A percentile compares a stretch with the other conserved stretches of the same genome.
Evolutionary conservation across 1,140 invertebrate genomes (phyloP).

Genomic region (Panagrolaimus sp.): DNA sequence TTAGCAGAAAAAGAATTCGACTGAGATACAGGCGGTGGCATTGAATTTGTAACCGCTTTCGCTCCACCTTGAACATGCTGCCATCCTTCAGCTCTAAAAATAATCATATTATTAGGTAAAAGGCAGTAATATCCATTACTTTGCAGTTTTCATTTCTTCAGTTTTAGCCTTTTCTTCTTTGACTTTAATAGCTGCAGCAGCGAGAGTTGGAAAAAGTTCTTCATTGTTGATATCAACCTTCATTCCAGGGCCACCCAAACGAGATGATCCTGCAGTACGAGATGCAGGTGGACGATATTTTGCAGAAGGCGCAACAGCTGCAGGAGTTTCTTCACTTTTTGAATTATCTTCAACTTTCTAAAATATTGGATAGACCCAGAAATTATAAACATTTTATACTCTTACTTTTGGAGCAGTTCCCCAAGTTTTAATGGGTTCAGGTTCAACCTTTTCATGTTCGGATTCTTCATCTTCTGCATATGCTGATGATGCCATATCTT

Average conservation of each 20-base stretch:
- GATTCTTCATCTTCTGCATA: neutral
- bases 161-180: constrained; percentile 8
- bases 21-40: neutral
- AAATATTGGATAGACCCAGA: neutral
- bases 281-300: neutral
- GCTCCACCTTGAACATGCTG: neutral
- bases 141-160: neutral
- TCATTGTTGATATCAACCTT: constrained; percentile 3
- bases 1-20: no score
- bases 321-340: neutral
- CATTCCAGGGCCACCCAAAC: neutral
- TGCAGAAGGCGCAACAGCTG: neutral
- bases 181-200: neutral
- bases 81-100: neutral
- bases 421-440: neutral
- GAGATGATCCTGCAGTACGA: neutral
- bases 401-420: neutral
- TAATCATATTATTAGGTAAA: no score
- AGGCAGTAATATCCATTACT: neutral
- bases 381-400: neutral
- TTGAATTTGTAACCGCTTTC: neutral
- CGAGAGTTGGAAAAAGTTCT: neutral
- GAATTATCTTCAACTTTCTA: neutral
- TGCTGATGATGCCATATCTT: neutral
- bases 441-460: constrained; percentile 1